Percentiles rank a stretch among this genome's conserved stretches.
phyloP scores from a whole-genome alignment of 2,888 invertebrate species.

The Limnephilus lunatus region DNA sequence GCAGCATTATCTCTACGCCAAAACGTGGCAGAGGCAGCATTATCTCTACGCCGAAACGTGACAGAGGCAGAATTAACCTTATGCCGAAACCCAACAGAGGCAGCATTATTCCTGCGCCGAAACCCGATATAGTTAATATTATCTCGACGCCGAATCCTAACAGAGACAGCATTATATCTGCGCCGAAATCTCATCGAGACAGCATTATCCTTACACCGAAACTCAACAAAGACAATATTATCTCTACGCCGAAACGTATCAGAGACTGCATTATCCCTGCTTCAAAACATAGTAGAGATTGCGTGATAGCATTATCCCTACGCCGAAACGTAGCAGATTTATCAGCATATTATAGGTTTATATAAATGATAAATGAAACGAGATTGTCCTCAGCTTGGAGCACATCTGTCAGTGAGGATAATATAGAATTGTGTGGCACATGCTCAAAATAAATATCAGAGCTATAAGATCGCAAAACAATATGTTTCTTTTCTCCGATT shows the following conservation, averaged over 20 bases:
- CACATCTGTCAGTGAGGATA: background rate
- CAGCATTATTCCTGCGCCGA: too few relatives aligned
- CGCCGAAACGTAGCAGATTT: too few relatives aligned
- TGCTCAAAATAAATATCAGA: constrained; percentile 32
- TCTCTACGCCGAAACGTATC: too few relatives aligned
- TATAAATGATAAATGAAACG: background rate
- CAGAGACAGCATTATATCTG: too few relatives aligned
- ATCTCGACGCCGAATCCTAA: background rate
- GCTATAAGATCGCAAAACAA: constrained; percentile 44
- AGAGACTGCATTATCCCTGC: too few relatives aligned
- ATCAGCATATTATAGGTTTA: too few relatives aligned
- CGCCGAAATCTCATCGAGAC: too few relatives aligned
- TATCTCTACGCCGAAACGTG: background rate
- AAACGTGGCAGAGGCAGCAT: background rate
- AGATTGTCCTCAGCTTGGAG: background rate
- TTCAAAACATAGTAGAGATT: too few relatives aligned
- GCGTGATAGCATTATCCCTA: too few relatives aligned
- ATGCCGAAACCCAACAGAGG: too few relatives aligned
- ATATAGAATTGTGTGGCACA: background rate
- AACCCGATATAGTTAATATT: background rate
- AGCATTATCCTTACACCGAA: too few relatives aligned
- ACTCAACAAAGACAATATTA: too few relatives aligned
- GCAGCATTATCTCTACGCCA: background rate
- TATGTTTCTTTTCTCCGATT: constrained; percentile 9
- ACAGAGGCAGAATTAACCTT: background rate